These are phyloP conservation scores for Meloe dianella DNA, from an alignment of 2,888 invertebrate genomes.

Conservation along the genomic window DNA sequence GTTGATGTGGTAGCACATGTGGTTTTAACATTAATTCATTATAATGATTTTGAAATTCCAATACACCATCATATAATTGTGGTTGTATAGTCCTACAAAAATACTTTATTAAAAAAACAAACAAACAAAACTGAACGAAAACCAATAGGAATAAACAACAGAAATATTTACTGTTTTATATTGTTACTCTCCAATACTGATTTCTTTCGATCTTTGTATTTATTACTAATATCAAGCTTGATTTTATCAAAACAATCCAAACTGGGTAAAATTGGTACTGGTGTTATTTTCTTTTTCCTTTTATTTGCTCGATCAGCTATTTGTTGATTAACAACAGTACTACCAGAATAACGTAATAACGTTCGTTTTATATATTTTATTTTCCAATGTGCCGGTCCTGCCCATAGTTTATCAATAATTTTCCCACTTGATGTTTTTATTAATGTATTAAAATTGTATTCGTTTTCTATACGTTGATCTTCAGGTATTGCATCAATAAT, in stretches of 20 bases:
- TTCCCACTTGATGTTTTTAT: conserved; percentile 53
- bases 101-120: neutral
- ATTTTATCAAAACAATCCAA: conserved; percentile 6
- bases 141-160: neutral
- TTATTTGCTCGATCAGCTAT: conserved; percentile 30
- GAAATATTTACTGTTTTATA: conserved; percentile 24
- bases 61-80: conserved; percentile 24
- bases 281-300: conserved; percentile 40
- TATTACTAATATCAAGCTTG: conserved; percentile 25
- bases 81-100: conserved; percentile 41
- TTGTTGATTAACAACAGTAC: conserved; percentile 45
- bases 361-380: conserved; percentile 59
- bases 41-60: too few relatives aligned
- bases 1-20: neutral
- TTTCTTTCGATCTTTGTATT: conserved; percentile 27
- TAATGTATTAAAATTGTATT: conserved; percentile 73
- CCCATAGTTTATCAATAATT: conserved; percentile 66
- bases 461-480: conserved; percentile 60
- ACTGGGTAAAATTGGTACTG: conserved; percentile 28
- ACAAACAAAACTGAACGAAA: too few relatives aligned
- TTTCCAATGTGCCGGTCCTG: conserved; percentile 85
- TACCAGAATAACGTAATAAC: conserved; percentile 52
- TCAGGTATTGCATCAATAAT: conserved; percentile 67
- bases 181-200: conserved; percentile 26
- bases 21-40: too few relatives aligned